Conservation (phyloP, 2,888 invertebrate genomes). For the Ctena decussata region DNA sequence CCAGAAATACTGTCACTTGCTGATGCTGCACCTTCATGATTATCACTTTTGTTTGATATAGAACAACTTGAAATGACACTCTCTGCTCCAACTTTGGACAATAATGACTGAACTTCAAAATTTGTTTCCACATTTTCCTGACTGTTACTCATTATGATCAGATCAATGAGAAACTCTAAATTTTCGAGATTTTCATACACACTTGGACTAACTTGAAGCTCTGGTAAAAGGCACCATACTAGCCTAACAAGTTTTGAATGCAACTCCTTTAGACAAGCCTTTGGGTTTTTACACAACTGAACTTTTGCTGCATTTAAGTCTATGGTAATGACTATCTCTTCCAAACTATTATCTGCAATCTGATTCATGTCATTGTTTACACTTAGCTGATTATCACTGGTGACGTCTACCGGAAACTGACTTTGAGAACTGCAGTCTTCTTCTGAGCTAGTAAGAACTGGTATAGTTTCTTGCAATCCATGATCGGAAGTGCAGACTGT, state of each 20-base stretch:
- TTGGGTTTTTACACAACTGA: constrained; percentile 60
- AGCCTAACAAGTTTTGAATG: constrained; percentile 50
- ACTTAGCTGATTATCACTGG: background rate
- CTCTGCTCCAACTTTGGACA: background rate
- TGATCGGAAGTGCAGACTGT: too few relatives aligned
- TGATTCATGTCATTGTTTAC: background rate
- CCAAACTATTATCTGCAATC: background rate
- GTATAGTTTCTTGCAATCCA: background rate
- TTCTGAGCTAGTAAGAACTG: background rate
- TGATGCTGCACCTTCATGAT: background rate
- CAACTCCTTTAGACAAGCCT: constrained; percentile 55
- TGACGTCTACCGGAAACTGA: background rate
- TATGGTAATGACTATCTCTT: constrained; percentile 51
- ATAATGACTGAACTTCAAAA: background rate
- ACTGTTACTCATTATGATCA: constrained; percentile 39
- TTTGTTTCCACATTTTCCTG: background rate
- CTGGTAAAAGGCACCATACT: constrained; percentile 50
- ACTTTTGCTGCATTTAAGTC: constrained; percentile 62
- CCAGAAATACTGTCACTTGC: background rate
- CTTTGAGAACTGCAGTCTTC: background rate
- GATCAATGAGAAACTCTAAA: constrained; percentile 60
- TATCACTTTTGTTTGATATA: background rate
- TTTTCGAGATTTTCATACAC: constrained; percentile 60
- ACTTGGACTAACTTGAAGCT: constrained; percentile 43
- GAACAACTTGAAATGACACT: background rate